These are phyloP conservation scores for Patella ulyssiponensis DNA, from an alignment of 2,888 invertebrate species.

Conservation along the genomic window DNA sequence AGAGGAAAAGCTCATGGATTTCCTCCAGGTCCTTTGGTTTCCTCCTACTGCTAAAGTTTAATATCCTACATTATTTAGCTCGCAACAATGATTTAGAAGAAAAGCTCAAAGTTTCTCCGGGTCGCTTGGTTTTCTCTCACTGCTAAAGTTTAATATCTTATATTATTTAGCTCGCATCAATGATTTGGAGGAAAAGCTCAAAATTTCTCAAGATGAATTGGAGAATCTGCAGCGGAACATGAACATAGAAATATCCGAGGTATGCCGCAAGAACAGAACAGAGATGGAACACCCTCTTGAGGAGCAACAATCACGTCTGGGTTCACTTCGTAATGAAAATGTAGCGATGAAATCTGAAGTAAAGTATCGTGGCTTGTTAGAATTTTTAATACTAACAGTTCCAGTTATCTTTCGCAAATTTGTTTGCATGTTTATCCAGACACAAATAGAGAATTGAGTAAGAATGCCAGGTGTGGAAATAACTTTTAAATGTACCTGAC, in stretches of 20 bases:
- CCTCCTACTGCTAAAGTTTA: no score
- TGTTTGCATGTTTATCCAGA: no score
- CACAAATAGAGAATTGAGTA: no score
- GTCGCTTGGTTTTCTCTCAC: no score
- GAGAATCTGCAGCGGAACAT: conserved; percentile 43
- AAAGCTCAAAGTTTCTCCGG: neutral
- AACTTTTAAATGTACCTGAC: no score
- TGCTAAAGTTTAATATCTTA: no score
- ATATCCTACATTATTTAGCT: conserved; percentile 36
- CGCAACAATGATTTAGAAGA: no score
- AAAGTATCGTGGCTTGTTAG: neutral
- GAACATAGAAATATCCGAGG: conserved; percentile 47
- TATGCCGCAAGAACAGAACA: conserved; percentile 37
- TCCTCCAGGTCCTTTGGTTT: no score
- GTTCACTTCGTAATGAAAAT: conserved; percentile 49
- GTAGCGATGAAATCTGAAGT: conserved; percentile 58
- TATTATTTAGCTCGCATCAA: conserved; percentile 46
- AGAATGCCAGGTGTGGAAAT: no score
- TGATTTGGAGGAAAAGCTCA: conserved; percentile 53
- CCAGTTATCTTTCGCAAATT: no score
- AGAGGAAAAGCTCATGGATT: neutral
- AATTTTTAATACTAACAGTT: no score
- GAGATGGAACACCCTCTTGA: conserved; percentile 48
- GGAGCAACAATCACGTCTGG: conserved; percentile 46
- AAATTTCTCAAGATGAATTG: conserved; percentile 47